Percentiles rank a stretch among this genome's conserved stretches.
Conservation (phyloP, 2,797 vertebrate genomes). For the Coilia nasus region DNA sequence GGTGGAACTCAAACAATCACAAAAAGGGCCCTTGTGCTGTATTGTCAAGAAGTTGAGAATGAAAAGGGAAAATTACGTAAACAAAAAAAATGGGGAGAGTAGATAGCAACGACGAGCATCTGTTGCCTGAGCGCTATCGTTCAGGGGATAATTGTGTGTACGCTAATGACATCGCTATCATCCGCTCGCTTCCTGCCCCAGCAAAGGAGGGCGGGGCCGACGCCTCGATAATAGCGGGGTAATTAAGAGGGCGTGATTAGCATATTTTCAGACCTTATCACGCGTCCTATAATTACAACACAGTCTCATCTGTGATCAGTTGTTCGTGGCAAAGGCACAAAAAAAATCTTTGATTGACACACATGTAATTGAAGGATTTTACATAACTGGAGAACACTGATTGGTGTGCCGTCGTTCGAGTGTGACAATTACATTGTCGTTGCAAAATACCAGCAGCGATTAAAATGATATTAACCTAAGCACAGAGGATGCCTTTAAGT, state of each 20-base stretch:
- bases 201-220: constrained; percentile 38
- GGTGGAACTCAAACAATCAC: constrained; percentile 28
- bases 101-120: constrained; percentile 4
- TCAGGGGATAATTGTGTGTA: constrained; percentile 43
- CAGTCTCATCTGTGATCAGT: constrained; percentile 51
- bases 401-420: constrained; percentile 53
- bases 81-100: not conserved
- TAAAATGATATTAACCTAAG: constrained; percentile 54
- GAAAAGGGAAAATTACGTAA: not conserved
- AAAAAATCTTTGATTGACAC: constrained; percentile 46
- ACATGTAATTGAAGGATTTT: constrained; percentile 52
- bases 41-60: not conserved
- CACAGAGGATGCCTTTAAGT: constrained; percentile 26
- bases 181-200: constrained; percentile 32
- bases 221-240: constrained; percentile 50
- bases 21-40: not conserved
- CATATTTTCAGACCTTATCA: constrained; percentile 56
- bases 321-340: constrained; percentile 36
- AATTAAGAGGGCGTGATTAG: constrained; percentile 58
- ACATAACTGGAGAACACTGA: constrained; percentile 51
- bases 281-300: constrained; percentile 56
- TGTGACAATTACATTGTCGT: constrained; percentile 49
- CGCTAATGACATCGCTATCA: constrained; percentile 45
- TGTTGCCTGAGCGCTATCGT: constrained; percentile 29
- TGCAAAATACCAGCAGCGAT: constrained; percentile 49